Evolutionary conservation across 2,797 vertebrate species (phyloP).

Genomic region (Enteromius argenteus): DNA sequence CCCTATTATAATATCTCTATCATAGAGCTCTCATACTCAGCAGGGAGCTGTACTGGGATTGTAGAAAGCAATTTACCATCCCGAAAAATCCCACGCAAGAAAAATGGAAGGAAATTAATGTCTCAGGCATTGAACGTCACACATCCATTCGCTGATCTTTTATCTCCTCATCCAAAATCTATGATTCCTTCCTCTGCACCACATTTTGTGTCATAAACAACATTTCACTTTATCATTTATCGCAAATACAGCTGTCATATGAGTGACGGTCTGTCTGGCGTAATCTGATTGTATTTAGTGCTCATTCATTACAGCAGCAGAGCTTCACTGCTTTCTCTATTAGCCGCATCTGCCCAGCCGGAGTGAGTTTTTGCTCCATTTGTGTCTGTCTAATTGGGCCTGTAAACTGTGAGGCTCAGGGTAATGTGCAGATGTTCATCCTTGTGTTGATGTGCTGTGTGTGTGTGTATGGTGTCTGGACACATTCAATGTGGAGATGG

Average conservation of each 20-base stretch:
- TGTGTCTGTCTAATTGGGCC: slow-evolving; percentile 65
- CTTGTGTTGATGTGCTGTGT: slow-evolving; percentile 39
- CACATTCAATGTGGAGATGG: slow-evolving; percentile 60
- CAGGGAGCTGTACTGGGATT: slow-evolving; percentile 3
- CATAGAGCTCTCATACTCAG: not conserved
- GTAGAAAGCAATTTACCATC: not conserved
- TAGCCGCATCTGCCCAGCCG: slow-evolving; percentile 67
- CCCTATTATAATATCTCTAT: not conserved
- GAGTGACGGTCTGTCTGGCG: slow-evolving; percentile 4
- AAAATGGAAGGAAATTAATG: not conserved
- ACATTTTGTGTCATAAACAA: not conserved
- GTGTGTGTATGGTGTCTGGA: slow-evolving; percentile 59
- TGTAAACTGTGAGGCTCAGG: slow-evolving; percentile 61
- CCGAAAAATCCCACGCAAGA: not conserved
- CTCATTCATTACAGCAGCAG: slow-evolving; percentile 57
- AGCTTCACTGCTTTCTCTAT: slow-evolving; percentile 69
- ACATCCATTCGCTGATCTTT: not conserved
- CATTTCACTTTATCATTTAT: slow-evolving; percentile 25
- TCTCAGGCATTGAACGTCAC: not conserved
- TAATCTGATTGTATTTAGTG: slow-evolving; percentile 45
- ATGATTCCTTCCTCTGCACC: not conserved
- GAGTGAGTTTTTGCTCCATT: slow-evolving; percentile 65
- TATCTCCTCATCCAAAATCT: slow-evolving; percentile 1
- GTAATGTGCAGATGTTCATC: slow-evolving; percentile 61
- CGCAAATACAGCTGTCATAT: slow-evolving; percentile 15